Base-by-base conservation (phyloP, 2,113 vertebrate species). In the Promerops cafer region DNA sequence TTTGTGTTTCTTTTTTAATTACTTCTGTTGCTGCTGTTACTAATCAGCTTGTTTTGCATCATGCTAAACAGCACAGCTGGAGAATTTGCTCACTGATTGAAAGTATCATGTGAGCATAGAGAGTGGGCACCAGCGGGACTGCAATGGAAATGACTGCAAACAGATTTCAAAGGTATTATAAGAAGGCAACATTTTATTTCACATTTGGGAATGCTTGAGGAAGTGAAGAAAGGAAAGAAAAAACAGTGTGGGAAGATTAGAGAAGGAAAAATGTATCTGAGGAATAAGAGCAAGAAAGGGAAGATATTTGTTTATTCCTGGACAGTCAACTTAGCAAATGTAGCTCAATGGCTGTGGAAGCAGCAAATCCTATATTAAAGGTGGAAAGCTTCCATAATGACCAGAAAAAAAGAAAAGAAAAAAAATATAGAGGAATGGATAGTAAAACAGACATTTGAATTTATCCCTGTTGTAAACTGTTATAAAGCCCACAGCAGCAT, bases 1-100 rank as follows among this genome's bases (percentile, higher is more conserved):
- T 93, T 93, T 30, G 63, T 81, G n/a, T 64, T 91, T 78, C 56
- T 94, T 69, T 96, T 95, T 93, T 92, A 93, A 97, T 96, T 95
- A 93, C 72, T 92, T 45, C 40, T 96, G 72, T 86, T 95, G 59
- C 64, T 94, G 60, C 65, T 93, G 60, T 63, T 97, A 81, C 69
- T 96, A 93, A 95, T 93, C 83, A 94, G 31, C 79, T 92, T 96
- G 60, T 89, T 96, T 96, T 45, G 40, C 69, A 93, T 60, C 85
- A 82, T 50, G 45, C 72, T 92, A 75, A 96, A 92, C 52, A 92
- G 68, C 76, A 72, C 90, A 97, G 96, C 80, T 93, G 93, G 88
- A 97, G 93, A 84, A 90, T 81, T 81, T 94, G 18, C 44, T 94
- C 69, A 64, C 72, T 97, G 90, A 93, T 83, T 92, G 83, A 89